These are phyloP conservation scores for Potorous gilbertii DNA, from an alignment of 2,797 vertebrate species.

Conservation along the genomic window DNA sequence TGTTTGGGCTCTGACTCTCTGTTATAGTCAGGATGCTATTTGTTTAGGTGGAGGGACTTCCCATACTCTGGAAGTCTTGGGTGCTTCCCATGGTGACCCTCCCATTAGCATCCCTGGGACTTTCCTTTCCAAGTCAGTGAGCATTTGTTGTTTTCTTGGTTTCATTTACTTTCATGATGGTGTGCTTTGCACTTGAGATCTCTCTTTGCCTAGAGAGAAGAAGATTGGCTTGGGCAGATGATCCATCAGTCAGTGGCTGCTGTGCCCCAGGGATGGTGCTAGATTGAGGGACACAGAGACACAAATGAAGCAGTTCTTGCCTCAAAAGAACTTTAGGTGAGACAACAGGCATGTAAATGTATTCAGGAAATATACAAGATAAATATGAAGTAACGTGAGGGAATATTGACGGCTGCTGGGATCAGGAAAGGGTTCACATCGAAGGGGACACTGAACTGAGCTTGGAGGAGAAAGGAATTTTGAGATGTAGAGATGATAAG, in stretches of 20 bases:
- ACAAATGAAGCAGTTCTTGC: not conserved
- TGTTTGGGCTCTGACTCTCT: not conserved
- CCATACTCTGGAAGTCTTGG: conserved; percentile 1
- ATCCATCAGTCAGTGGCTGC: not conserved
- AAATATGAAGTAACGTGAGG: not conserved
- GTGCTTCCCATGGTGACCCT: not conserved
- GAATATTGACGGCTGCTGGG: not conserved
- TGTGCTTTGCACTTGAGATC: not conserved
- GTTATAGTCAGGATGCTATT: not conserved
- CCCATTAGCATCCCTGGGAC: not conserved
- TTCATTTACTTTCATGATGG: conserved; percentile 1
- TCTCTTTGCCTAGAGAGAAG: not conserved
- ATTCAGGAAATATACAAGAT: not conserved
- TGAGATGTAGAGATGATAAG: not conserved
- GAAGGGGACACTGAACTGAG: not conserved
- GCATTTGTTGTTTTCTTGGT: not conserved
- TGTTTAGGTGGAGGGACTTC: not conserved
- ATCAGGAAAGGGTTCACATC: not conserved
- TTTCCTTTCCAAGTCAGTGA: not conserved
- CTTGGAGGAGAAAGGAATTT: not conserved
- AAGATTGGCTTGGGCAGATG: not conserved
- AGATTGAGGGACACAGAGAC: not conserved
- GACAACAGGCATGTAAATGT: not conserved
- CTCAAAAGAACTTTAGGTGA: not conserved
- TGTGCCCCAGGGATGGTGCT: not conserved